Percentiles rank a stretch among this genome's conserved stretches.
phyloP scores from a whole-genome alignment of 2,797 vertebrate genomes.

The Naso thynnoides region DNA sequence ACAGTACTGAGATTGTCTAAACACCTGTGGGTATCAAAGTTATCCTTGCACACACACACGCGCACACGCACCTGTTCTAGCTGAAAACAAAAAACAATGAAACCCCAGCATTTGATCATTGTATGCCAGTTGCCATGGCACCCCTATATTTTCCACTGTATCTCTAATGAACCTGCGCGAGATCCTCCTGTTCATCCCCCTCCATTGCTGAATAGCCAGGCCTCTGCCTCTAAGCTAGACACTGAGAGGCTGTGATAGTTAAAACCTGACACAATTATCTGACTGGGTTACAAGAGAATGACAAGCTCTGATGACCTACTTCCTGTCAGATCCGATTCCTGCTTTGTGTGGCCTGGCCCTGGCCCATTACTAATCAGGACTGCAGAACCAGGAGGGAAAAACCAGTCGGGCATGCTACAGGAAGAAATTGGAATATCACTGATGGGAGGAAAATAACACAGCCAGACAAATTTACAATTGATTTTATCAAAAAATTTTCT shows the following conservation, averaged over 20 bases:
- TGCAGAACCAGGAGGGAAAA: slow-evolving; percentile 48
- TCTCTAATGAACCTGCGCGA: slow-evolving; percentile 46
- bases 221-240: slow-evolving; percentile 46
- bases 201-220: slow-evolving; percentile 28
- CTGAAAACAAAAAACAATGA: slow-evolving; percentile 46
- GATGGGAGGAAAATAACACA: slow-evolving; percentile 56
- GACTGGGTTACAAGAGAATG: slow-evolving; percentile 62
- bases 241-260: slow-evolving; percentile 45
- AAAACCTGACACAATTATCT: slow-evolving; percentile 64
- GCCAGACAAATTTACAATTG: slow-evolving; percentile 60
- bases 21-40: slow-evolving; percentile 68
- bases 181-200: neutral
- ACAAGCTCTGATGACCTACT: slow-evolving; percentile 67
- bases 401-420: slow-evolving; percentile 70
- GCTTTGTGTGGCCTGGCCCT: slow-evolving; percentile 57
- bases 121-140: slow-evolving; percentile 58
- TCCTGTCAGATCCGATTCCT: slow-evolving; percentile 72
- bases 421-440: slow-evolving; percentile 65
- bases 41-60: slow-evolving; percentile 42
- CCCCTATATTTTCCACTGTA: slow-evolving; percentile 51
- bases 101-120: slow-evolving; percentile 36
- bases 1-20: slow-evolving; percentile 80
- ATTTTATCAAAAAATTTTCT: slow-evolving; percentile 64
- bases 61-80: slow-evolving; percentile 44
- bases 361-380: slow-evolving; percentile 52